Conservation (phyloP, 2,888 invertebrate species). For the Agriopis leucophaearia region DNA sequence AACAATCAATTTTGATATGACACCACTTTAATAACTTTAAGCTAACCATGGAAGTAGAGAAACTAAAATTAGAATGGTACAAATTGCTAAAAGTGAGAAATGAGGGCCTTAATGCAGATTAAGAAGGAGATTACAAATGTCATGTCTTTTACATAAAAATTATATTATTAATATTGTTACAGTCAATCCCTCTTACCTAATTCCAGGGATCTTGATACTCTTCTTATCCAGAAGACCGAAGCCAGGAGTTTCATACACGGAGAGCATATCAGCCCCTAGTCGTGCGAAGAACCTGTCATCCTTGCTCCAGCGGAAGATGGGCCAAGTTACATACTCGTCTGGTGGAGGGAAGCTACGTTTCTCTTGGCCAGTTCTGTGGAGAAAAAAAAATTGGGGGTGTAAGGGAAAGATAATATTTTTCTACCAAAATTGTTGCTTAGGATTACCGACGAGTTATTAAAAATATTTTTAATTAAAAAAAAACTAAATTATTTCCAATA, state of each 20-base stretch:
- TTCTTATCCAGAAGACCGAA: slow-evolving; percentile 98
- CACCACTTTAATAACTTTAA: too few species aligned
- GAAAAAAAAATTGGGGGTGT: background rate
- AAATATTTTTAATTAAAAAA: too few species aligned
- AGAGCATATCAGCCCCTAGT: slow-evolving; percentile 93
- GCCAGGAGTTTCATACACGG: slow-evolving; percentile 98
- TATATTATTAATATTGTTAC: background rate
- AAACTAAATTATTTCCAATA: too few species aligned
- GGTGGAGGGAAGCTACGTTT: slow-evolving; percentile 96
- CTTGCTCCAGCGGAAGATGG: slow-evolving; percentile 98
- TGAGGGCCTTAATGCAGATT: too few species aligned
- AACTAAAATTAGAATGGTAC: too few species aligned
- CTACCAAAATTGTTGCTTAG: too few species aligned
- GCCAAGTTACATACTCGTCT: slow-evolving; percentile 94
- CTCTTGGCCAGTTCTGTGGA: slow-evolving; percentile 92
- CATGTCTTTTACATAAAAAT: too few species aligned
- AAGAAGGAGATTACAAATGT: too few species aligned
- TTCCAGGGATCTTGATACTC: slow-evolving; percentile 95
- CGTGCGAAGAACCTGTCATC: slow-evolving; percentile 98
- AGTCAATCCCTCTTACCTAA: slow-evolving; percentile 75
- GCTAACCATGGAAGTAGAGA: too few species aligned
- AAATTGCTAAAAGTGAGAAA: too few species aligned
- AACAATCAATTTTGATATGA: too few species aligned
- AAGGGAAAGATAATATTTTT: background rate
- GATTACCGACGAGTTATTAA: too few species aligned